Evolutionary conservation across 1,140 invertebrate species (phyloP).

Genomic region (Diprion similis): DNA sequence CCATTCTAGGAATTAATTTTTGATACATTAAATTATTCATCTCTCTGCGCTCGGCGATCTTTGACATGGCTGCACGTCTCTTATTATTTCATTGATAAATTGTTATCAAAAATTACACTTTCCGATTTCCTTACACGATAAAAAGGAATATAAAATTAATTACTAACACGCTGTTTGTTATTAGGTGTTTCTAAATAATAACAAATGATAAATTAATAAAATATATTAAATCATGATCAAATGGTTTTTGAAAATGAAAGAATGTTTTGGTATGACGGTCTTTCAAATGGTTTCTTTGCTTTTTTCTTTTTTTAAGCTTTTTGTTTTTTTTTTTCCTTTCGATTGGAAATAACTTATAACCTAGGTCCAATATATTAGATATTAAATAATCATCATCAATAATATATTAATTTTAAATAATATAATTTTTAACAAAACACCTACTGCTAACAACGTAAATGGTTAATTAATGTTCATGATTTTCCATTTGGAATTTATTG

Average conservation of each 20-base stretch:
- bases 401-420: slow-evolving; percentile 63
- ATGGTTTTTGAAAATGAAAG: slow-evolving; percentile 36
- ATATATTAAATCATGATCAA: slow-evolving; percentile 37
- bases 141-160: slow-evolving; percentile 45
- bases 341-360: slow-evolving; percentile 47
- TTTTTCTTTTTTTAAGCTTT: slow-evolving; percentile 26
- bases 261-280: slow-evolving; percentile 39
- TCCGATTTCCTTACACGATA: slow-evolving; percentile 22
- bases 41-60: neutral
- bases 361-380: slow-evolving; percentile 59
- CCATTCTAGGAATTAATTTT: slow-evolving; percentile 34
- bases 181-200: slow-evolving; percentile 37
- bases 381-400: slow-evolving; percentile 53
- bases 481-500: neutral
- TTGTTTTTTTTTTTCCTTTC: slow-evolving; percentile 29
- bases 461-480: neutral
- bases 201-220: slow-evolving; percentile 33
- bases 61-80: slow-evolving; percentile 1
- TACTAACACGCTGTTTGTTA: slow-evolving; percentile 33
- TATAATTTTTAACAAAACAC: slow-evolving; percentile 58
- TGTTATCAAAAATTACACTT: slow-evolving; percentile 18
- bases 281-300: slow-evolving; percentile 25
- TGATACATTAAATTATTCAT: slow-evolving; percentile 4
- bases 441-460: slow-evolving; percentile 7
- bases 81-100: slow-evolving; percentile 8